Percentiles rank a stretch among this genome's conserved stretches.
Conservation (phyloP, 2,888 invertebrate species). For the Lochmaea crataegi region DNA sequence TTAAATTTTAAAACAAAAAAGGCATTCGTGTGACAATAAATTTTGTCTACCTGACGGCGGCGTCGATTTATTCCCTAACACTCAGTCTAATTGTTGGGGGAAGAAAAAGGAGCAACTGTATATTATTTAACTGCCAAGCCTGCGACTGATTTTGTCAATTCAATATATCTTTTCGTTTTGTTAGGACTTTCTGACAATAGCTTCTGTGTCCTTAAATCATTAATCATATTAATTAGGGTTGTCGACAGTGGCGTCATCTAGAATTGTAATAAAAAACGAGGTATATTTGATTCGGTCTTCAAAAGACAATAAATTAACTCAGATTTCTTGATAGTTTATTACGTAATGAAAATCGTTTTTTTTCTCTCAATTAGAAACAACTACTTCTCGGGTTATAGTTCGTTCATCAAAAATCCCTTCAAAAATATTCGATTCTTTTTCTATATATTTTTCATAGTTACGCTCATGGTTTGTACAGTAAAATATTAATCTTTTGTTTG, state of each 20-base stretch:
- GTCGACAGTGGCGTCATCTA: not conserved
- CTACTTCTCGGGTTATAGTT: no score
- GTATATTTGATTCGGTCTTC: no score
- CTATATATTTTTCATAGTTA: no score
- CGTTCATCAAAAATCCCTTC: no score
- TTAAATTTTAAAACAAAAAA: no score
- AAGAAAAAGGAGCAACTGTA: slow-evolving; percentile 4
- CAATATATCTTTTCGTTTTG: slow-evolving; percentile 34
- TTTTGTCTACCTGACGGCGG: no score
- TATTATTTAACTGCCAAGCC: slow-evolving; percentile 25
- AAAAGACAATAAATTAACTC: no score
- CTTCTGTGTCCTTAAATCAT: slow-evolving; percentile 30
- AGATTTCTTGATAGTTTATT: no score
- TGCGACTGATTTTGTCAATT: slow-evolving; percentile 32
- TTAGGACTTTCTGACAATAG: slow-evolving; percentile 20
- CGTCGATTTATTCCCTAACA: not conserved
- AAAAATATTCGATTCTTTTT: no score
- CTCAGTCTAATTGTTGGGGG: not conserved
- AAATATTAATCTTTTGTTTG: slow-evolving; percentile 37
- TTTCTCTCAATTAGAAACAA: no score
- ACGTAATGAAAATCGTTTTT: no score
- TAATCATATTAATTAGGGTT: slow-evolving; percentile 41
- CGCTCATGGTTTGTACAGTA: slow-evolving; percentile 17
- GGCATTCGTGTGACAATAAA: no score
- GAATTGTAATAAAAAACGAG: not conserved